Percentiles rank a stretch among this genome's conserved stretches.
Evolutionary conservation across 2,888 invertebrate genomes (phyloP).

Genomic region (Melipona bicolor): DNA sequence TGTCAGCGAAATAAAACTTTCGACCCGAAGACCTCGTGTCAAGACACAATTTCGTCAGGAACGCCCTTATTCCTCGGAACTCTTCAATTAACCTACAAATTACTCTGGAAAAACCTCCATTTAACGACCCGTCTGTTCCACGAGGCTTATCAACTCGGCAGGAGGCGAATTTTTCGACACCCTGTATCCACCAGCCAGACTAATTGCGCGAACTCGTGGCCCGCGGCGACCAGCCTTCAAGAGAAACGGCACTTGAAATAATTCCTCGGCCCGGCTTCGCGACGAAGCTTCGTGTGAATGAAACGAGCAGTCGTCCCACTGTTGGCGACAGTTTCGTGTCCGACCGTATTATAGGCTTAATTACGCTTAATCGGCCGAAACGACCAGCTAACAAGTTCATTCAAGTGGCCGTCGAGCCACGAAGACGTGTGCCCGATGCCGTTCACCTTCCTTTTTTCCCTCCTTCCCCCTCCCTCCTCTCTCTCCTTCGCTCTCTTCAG

Average conservation of each 20-base stretch:
- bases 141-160: background rate
- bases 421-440: constrained; percentile 34
- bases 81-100: no score
- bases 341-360: constrained; percentile 63
- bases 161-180: background rate
- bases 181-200: background rate
- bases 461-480: background rate
- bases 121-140: background rate
- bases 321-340: constrained; percentile 47
- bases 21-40: no score
- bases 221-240: constrained; percentile 5
- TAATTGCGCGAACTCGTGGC: constrained; percentile 35
- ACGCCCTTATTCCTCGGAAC: no score
- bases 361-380: constrained; percentile 70
- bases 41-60: no score
- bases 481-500: constrained; percentile 3
- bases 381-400: constrained; percentile 68
- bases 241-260: constrained; percentile 50
- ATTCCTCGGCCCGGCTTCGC: constrained; percentile 4
- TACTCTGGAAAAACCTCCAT: no score
- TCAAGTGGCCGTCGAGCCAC: constrained; percentile 39
- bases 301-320: constrained; percentile 23
- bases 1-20: no score
- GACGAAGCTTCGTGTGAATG: constrained; percentile 44
- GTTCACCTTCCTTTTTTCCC: background rate